These are phyloP conservation scores for Trachops cirrhosus DNA, from an alignment of 2,797 vertebrate genomes.

Conservation along the genomic window DNA sequence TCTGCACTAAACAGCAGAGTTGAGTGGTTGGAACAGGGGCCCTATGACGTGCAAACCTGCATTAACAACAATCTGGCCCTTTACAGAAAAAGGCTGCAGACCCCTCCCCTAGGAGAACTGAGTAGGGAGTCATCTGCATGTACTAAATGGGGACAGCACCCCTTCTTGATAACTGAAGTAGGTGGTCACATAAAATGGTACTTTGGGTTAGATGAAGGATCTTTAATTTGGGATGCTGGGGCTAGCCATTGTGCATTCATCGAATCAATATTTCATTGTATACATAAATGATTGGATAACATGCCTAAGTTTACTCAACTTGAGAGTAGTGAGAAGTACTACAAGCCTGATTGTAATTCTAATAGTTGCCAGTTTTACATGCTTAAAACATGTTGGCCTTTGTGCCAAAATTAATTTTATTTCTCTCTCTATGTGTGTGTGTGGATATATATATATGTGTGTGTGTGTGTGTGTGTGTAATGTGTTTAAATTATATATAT, in stretches of 20 bases:
- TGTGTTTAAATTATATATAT: no score
- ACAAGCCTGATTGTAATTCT: not conserved
- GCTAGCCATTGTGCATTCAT: not conserved
- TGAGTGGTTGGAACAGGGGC: not conserved
- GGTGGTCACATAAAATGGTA: not conserved
- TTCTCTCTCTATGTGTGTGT: no score
- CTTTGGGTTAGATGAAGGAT: not conserved
- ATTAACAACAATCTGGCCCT: not conserved
- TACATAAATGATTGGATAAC: not conserved
- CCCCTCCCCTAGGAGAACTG: not conserved
- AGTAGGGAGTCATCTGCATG: not conserved
- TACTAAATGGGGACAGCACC: not conserved
- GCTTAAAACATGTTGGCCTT: not conserved
- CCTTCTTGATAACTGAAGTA: not conserved
- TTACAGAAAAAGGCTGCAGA: not conserved
- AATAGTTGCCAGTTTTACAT: not conserved
- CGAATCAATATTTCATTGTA: not conserved
- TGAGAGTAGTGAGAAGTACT: not conserved
- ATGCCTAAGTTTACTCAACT: not conserved
- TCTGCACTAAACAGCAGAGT: not conserved
- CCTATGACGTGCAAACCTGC: fast-evolving
- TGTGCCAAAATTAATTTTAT: not conserved
- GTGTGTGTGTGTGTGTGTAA: no score
- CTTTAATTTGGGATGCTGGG: not conserved
- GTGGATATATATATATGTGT: no score